phyloP scores from a whole-genome alignment of 2,888 invertebrate genomes.

The Sturmia bella region DNA sequence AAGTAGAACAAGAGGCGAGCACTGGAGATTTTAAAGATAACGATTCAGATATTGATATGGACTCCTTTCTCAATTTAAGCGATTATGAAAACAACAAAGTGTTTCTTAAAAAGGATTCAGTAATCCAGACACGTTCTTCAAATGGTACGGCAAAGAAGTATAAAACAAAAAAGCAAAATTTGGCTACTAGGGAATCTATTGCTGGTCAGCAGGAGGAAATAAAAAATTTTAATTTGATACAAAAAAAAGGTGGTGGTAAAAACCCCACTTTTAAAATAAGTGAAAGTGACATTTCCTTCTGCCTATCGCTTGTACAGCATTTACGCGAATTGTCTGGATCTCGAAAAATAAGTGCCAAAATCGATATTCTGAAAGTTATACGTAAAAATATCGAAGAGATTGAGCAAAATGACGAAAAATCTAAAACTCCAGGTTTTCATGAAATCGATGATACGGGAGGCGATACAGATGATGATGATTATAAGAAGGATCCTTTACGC shows the following conservation, averaged over 20 bases:
- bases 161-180: not conserved
- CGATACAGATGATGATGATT: not conserved
- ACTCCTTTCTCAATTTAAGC: conserved; percentile 15
- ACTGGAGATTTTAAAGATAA: not conserved
- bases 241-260: conserved; percentile 16
- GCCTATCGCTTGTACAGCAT: conserved; percentile 56
- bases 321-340: conserved; percentile 52
- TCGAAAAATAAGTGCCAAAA: conserved; percentile 58
- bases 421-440: not conserved
- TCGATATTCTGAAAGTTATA: conserved; percentile 60
- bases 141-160: not conserved
- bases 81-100: not conserved
- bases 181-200: not conserved
- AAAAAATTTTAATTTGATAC: conserved; percentile 40
- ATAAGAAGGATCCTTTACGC: not conserved
- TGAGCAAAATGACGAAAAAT: conserved; percentile 34
- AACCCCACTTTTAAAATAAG: conserved; percentile 50
- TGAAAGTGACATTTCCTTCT: conserved; percentile 63
- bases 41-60: conserved; percentile 44
- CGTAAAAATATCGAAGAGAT: conserved; percentile 37
- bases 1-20: not conserved
- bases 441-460: not conserved
- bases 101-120: not conserved
- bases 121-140: not conserved
- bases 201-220: conserved; percentile 25